Evolutionary conservation across 2,797 vertebrate genomes (phyloP), one percentile per base, ranked within the genome.

Genomic region (Nyctalus aviator): DNA sequence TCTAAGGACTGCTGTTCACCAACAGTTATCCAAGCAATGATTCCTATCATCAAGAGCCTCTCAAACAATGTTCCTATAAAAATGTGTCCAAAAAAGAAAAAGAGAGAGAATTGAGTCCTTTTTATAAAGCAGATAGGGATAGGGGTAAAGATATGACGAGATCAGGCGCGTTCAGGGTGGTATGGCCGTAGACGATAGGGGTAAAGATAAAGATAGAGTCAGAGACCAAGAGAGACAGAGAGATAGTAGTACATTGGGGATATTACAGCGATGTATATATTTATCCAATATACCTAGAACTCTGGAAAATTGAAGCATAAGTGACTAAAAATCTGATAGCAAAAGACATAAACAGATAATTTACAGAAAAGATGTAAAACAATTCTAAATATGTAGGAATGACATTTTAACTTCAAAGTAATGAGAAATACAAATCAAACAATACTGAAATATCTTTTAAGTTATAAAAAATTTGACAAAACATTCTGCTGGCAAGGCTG

Each of bases 11-110:
- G 73, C 55, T 90, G 18, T 44, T 66, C 35, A 68, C 8, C 30
- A 59, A 13, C 55, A 85, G 59, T 90, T 76, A 85, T n/a, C 71
- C 55, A 76, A 32, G 59, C 68, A 92, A 92, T 37, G 77, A 88
- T 17, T 64, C n/a, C 73, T 37, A 25, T 32, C 48, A 83, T 23
- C 59, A 92, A 81, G 44, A 85, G n/a, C 62, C 30, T 79, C 85
- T 89, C 48, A 88, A 93, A 78, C 78, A 81, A 71, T 55, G 12
- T 89, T 81, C 44, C 35, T 89, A 73, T 59, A 83, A 69, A 90
- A 75, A 27, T n/a, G 20, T 32, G 7, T 27, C 21, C 5, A 75
- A 89, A 44, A 44, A 55, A 81, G n/a, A 25, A 25, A 92, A 69
- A 79, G 37, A 79, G 46, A 62, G 30, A 62, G 35, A 62, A 57